These are phyloP conservation scores for Glyptemys insculpta DNA, from an alignment of 2,797 vertebrate genomes.

Conservation along the genomic window DNA sequence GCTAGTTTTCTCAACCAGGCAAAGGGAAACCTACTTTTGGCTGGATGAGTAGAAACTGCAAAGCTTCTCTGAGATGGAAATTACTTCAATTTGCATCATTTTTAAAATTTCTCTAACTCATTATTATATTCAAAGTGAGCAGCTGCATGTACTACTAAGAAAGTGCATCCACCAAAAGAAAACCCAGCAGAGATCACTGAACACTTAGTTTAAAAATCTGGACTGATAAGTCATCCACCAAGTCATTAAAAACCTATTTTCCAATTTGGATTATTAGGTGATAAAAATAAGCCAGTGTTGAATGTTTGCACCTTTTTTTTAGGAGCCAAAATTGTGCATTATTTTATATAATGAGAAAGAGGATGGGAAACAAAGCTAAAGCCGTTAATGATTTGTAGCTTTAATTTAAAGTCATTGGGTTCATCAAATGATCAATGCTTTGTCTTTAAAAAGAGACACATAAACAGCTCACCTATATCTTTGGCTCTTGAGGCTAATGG, in stretches of 20 bases:
- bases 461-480: constrained; percentile 88
- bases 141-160: background rate
- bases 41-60: background rate
- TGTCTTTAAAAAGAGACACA: background rate
- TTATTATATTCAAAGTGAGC: background rate
- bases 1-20: background rate
- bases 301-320: background rate
- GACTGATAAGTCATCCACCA: background rate
- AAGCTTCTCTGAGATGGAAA: background rate
- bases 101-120: background rate
- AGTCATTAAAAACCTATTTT: background rate
- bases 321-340: background rate
- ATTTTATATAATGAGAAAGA: background rate
- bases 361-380: background rate
- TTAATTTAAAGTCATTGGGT: background rate
- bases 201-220: background rate
- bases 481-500: constrained; percentile 91
- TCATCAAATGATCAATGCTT: background rate
- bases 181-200: background rate
- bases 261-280: background rate
- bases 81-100: background rate
- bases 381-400: background rate
- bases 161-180: background rate
- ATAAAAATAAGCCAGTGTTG: background rate
- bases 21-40: background rate